phyloP scores from a whole-genome alignment of 2,797 vertebrate genomes.

The Pogoniulus pusillus region DNA sequence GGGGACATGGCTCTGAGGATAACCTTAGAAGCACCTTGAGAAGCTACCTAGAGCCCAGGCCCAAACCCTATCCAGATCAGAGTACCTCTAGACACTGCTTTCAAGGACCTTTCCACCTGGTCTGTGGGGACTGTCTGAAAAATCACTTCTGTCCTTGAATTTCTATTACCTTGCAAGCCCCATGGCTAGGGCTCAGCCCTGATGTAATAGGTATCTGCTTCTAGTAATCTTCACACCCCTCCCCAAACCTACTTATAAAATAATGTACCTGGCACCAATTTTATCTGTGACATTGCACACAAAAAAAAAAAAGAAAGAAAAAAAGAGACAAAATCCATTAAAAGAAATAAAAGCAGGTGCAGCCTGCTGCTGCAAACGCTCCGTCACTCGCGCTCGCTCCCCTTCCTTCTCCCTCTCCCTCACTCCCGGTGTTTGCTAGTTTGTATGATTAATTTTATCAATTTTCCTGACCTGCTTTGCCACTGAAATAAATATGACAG shows the following conservation, averaged over 20 bases:
- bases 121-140: background rate
- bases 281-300: constrained; percentile 62
- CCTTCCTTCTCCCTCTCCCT: constrained; percentile 62
- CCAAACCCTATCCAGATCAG: background rate
- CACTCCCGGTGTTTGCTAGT: constrained; percentile 77
- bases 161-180: constrained; percentile 42
- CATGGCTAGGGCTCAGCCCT: constrained; percentile 4
- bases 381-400: constrained; percentile 69
- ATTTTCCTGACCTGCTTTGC: constrained; percentile 83
- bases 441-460: constrained; percentile 83
- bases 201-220: constrained; percentile 7
- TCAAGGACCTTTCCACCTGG: background rate
- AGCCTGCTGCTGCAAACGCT: constrained; percentile 66
- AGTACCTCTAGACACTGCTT: background rate
- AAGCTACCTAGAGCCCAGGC: background rate
- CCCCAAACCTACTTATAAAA: constrained; percentile 62
- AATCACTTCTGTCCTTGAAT: constrained; percentile 54
- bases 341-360: constrained; percentile 76
- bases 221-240: constrained; percentile 26
- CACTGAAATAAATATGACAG: constrained; percentile 82
- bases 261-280: constrained; percentile 54
- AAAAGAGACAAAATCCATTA: constrained; percentile 71
- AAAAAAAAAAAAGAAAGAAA: constrained; percentile 69
- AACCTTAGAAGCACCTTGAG: background rate
- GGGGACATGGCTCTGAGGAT: background rate